phyloP scores from a whole-genome alignment of 2,888 invertebrate genomes.

The Brachylomia viminalis region DNA sequence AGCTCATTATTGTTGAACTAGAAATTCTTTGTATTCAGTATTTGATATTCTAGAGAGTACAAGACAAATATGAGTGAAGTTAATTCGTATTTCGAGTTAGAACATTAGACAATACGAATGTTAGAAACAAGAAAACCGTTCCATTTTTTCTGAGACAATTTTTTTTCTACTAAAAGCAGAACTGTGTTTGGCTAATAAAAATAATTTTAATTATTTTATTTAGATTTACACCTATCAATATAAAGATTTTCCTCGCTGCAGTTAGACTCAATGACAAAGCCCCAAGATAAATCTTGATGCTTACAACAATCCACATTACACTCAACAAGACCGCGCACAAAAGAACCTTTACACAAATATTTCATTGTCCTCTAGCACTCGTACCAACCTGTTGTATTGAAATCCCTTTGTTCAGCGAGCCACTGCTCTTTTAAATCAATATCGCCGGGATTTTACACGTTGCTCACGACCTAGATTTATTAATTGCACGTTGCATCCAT shows the following conservation, averaged over 20 bases:
- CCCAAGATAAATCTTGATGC: neutral
- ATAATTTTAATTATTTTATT: neutral
- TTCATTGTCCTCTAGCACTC: neutral
- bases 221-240: neutral
- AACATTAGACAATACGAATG: neutral
- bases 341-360: slow-evolving; percentile 7
- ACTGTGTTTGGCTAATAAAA: too few relatives aligned
- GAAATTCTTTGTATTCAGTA: neutral
- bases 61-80: neutral
- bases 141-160: neutral
- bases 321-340: slow-evolving; percentile 5
- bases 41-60: neutral
- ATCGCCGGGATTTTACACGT: slow-evolving; percentile 45
- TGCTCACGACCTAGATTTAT: slow-evolving; percentile 58
- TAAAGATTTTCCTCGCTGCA: neutral
- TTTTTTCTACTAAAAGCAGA: neutral
- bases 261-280: neutral
- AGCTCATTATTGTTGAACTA: slow-evolving; percentile 32
- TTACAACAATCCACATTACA: neutral
- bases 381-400: slow-evolving; percentile 13
- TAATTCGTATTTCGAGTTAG: neutral
- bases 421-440: slow-evolving; percentile 42
- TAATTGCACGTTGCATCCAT: slow-evolving; percentile 57
- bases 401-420: slow-evolving; percentile 24
- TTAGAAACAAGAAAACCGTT: neutral